Conservation (phyloP, 2,888 invertebrate genomes). For the Brachypterus glaber region DNA sequence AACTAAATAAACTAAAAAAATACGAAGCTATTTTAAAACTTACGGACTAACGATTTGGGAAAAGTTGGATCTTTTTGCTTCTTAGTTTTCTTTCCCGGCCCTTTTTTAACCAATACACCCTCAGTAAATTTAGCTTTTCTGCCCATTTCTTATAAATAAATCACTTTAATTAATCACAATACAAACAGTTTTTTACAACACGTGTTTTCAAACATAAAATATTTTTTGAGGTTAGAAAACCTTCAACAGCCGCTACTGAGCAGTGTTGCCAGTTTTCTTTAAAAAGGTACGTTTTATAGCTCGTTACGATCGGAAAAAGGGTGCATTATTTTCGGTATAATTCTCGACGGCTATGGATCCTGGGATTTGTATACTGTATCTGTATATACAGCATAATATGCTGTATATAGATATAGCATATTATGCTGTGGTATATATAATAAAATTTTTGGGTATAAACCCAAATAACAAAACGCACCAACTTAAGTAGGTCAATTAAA, state of each 20-base stretch:
- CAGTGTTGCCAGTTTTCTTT: neutral
- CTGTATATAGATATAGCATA: too few relatives aligned
- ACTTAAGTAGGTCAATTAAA: too few relatives aligned
- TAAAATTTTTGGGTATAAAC: too few relatives aligned
- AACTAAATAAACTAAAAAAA: neutral
- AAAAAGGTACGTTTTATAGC: too few relatives aligned
- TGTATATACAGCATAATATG: too few relatives aligned
- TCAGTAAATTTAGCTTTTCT: conserved; percentile 72
- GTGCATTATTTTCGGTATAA: too few relatives aligned
- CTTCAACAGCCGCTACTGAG: neutral
- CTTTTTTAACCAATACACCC: conserved; percentile 59
- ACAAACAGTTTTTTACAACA: conserved; percentile 1
- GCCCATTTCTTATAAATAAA: conserved; percentile 55
- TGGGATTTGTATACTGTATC: too few relatives aligned
- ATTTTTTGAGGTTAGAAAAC: conserved; percentile 1
- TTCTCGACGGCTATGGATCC: too few relatives aligned
- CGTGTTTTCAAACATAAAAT: neutral
- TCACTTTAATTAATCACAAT: neutral
- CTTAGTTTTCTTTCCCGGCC: conserved; percentile 77
- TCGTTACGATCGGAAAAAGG: too few relatives aligned
- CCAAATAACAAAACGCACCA: too few relatives aligned
- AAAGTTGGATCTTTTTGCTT: conserved; percentile 77
- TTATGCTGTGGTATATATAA: too few relatives aligned
- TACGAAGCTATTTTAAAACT: conserved; percentile 12
- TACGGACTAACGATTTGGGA: conserved; percentile 48